These are phyloP conservation scores for rat (Rattus norvegicus) DNA, from an alignment of 2,113 vertebrate species.

Conservation along the genomic window GRCr8 NC_086019.1:224554001-224554500, in stretches of 20 bases:
- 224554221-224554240: slow-evolving; percentile 5
- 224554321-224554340: background rate
- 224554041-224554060: background rate
- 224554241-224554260: background rate
- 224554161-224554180: background rate
- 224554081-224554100: background rate
- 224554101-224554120: background rate
- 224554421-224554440: background rate
- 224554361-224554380: background rate
- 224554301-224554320: background rate
- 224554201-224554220: background rate
- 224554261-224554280: background rate
- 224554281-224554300: background rate
- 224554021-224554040: background rate
- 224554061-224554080: background rate
- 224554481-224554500: background rate
- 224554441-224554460: background rate
- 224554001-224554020: background rate
- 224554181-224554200: background rate
- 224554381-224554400: background rate
- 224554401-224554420: background rate
- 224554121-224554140: background rate
- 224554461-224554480: background rate
- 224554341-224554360: slow-evolving; percentile 2
- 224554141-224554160: background rate